Percentiles rank a stretch among this genome's conserved stretches.
These are phyloP conservation scores for Tipula vernalis DNA, from an alignment of 2,888 invertebrate genomes.

Conservation along the genomic window DNA sequence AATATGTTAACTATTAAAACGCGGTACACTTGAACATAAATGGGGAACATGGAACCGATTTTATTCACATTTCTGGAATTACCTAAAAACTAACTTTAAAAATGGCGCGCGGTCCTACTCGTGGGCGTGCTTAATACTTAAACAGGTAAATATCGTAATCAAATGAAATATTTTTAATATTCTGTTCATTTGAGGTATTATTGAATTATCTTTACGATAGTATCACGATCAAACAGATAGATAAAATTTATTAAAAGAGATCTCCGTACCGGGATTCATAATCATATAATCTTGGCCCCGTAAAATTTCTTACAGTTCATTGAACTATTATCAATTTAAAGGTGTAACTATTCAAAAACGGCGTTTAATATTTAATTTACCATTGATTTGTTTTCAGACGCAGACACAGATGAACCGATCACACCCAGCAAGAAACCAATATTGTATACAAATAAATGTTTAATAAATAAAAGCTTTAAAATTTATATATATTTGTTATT, in stretches of 20 bases:
- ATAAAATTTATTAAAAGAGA: not conserved
- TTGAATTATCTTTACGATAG: not conserved
- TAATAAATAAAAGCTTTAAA: not conserved
- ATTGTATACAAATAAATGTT: not conserved
- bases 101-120: not conserved
- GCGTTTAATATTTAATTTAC: not conserved
- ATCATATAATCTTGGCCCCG: slow-evolving; percentile 5
- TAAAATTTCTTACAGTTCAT: not conserved
- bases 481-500: not conserved
- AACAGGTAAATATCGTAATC: not conserved
- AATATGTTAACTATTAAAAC: not conserved
- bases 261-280: not conserved
- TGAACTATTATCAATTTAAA: not conserved
- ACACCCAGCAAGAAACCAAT: not conserved
- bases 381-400: not conserved
- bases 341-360: no score
- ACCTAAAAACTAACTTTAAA: not conserved
- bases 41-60: not conserved
- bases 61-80: not conserved
- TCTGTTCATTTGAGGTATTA: slow-evolving; percentile 7
- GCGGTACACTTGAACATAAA: not conserved
- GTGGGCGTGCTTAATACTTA: not conserved
- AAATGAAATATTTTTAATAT: not conserved
- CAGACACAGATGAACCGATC: not conserved
- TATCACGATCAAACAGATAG: not conserved